These are phyloP conservation scores for Timema podura DNA, from an alignment of 2,888 invertebrate species.

Conservation along the genomic window DNA sequence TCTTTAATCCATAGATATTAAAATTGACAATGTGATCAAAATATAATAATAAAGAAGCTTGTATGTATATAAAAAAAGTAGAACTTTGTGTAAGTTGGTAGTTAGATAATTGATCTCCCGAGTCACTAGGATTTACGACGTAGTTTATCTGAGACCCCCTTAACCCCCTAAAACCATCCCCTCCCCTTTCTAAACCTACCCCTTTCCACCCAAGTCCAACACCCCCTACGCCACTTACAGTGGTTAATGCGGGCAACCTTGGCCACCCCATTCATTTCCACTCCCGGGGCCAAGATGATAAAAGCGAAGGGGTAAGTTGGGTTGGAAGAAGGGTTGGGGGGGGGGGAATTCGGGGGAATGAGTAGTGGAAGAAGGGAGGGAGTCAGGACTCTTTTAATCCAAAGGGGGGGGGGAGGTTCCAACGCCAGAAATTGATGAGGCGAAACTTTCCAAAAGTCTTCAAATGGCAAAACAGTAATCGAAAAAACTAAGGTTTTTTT, in stretches of 20 bases:
- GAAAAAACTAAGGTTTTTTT: too few species aligned
- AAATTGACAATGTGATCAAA: too few species aligned
- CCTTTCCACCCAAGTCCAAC: background rate
- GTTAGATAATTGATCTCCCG: constrained; percentile 15
- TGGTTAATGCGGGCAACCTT: constrained; percentile 14
- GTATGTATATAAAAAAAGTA: too few species aligned
- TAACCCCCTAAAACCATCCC: background rate
- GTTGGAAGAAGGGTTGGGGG: background rate
- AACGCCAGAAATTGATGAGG: constrained; percentile 4
- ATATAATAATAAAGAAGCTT: too few species aligned
- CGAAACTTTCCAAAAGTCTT: constrained; percentile 2
- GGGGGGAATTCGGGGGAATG: background rate
- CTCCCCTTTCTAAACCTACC: too few species aligned
- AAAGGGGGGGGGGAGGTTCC: background rate
- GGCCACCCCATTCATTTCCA: constrained; percentile 14
- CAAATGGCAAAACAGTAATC: too few species aligned
- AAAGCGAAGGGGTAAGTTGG: background rate
- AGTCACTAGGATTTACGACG: constrained; percentile 8
- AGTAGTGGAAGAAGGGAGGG: background rate
- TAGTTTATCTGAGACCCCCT: constrained; percentile 13
- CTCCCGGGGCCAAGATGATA: constrained; percentile 9
- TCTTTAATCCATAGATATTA: too few species aligned
- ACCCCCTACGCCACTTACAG: background rate
- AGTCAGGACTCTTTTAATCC: constrained; percentile 1
- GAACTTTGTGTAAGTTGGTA: background rate